Evolutionary conservation across 2,113 vertebrate species (phyloP), one percentile per base, ranked within the genome.

Genomic region (Coreoperca whiteheadi): DNA sequence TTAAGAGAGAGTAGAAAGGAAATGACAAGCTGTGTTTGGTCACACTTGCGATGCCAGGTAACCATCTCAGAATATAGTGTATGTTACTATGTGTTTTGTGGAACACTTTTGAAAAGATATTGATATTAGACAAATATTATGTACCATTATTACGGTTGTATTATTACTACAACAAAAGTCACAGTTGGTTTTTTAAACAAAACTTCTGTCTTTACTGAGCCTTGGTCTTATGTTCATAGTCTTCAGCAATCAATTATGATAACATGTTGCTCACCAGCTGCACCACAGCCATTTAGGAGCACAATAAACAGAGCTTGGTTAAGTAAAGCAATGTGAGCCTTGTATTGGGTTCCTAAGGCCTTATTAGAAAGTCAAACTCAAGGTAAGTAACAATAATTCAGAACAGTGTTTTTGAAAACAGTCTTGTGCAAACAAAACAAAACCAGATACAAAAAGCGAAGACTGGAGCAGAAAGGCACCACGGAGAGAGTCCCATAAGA

Each of bases 1-100:
- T 28, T 30, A 78, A 34, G 4, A 30, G 37, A 39, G 51, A 68
- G 25, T 1, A 57, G 53, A 77, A 32, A 21, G 39, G 53, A 43
- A 75, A 67, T 34, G 64, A 65, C 57, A 56, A 61, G 64, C 9
- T 70, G 28, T 63, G n/a, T 43, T 48, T 54, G 51, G 48, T 39
- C 20, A 77, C 41, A 65, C 23, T 71, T 20, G 20, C 43, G 39
- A 77, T 64, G 25, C 11, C 12, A 68, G 32, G 14, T 23, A 48
- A 54, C 4, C 34, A 12, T 20, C 32, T 67, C 23, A 66, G 73
- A 23, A 73, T 25, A 70, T n/a, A n/a, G n/a, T n/a, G n/a, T n/a
- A 41, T 39, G 30, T 74, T 73, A 41, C 18, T 7, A n/a, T 79
- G 32, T 20, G 15, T 18, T 61, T 16, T 23, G n/a, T 30, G 30